phyloP scores from a whole-genome alignment of 2,888 invertebrate genomes.

The Rhogogaster chlorosoma region DNA sequence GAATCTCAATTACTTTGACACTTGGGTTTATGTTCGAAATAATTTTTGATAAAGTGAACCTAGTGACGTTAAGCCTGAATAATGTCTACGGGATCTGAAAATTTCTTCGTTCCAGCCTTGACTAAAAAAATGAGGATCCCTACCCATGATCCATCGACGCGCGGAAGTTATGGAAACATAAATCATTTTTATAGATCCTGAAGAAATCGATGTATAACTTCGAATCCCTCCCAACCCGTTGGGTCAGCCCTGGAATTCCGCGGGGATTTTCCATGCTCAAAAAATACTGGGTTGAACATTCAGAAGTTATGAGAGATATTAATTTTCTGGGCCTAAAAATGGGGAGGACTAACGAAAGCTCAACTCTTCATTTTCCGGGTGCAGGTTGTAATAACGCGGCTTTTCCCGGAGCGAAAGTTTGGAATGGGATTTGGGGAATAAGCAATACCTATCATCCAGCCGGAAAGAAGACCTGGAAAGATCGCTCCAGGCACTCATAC shows the following conservation, averaged over 20 bases:
- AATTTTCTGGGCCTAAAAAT: background rate
- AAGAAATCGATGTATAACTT: background rate
- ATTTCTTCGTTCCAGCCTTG: background rate
- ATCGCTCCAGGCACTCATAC: constrained; percentile 94
- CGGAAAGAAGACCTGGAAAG: constrained; percentile 91
- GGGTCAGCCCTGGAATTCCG: background rate
- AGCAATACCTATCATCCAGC: constrained; percentile 85
- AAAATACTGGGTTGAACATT: background rate
- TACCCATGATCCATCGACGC: background rate
- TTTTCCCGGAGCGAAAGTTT: background rate
- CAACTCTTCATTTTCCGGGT: background rate
- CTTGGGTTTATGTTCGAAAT: background rate
- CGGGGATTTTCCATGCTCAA: background rate
- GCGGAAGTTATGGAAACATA: background rate
- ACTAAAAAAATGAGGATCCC: background rate
- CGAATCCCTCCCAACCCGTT: background rate
- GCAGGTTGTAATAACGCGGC: background rate
- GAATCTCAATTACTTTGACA: constrained; percentile 1
- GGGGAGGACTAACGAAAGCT: background rate
- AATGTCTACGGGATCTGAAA: background rate
- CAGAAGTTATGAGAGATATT: background rate
- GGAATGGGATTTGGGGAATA: background rate
- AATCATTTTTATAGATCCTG: background rate
- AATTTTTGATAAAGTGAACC: background rate
- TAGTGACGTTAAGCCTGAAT: background rate